A percentile compares a stretch with the other conserved stretches of the same genome.
These are phyloP conservation scores for Gasteruption jaculator DNA, from an alignment of 2,888 invertebrate species.

Conservation along the genomic window DNA sequence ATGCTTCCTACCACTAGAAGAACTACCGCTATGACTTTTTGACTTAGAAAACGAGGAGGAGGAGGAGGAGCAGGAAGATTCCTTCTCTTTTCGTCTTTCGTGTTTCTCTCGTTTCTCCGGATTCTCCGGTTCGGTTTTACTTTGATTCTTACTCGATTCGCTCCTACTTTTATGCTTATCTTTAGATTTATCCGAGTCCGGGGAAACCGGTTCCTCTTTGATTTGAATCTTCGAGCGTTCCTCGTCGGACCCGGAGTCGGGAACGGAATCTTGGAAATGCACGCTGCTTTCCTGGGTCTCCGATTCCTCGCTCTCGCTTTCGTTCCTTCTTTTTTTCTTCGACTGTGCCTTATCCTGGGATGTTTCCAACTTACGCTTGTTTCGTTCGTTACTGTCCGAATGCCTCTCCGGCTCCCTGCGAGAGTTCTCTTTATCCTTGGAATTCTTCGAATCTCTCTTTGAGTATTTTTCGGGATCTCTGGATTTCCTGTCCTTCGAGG, in stretches of 20 bases:
- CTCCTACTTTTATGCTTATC: neutral
- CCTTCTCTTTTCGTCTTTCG: conserved; percentile 24
- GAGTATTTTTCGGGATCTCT: neutral
- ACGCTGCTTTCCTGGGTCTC: too few species aligned
- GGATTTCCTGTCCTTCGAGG: too few species aligned
- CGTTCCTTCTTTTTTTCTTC: conserved; percentile 27
- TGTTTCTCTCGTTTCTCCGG: conserved; percentile 16
- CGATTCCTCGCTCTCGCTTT: conserved; percentile 25
- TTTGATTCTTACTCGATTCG: neutral
- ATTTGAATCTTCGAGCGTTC: neutral
- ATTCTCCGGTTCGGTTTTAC: conserved; percentile 10
- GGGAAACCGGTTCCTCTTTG: neutral
- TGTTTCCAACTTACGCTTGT: too few species aligned
- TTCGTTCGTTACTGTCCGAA: too few species aligned
- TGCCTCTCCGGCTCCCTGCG: too few species aligned
- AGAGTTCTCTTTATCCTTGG: conserved; percentile 26
- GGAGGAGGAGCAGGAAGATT: too few species aligned
- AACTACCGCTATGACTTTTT: conserved; percentile 34
- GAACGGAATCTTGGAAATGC: too few species aligned
- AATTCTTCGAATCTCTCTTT: conserved; percentile 14
- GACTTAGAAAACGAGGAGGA: too few species aligned
- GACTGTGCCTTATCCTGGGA: too few species aligned
- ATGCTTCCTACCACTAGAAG: conserved; percentile 36
- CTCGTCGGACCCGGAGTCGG: too few species aligned
- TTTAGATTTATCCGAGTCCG: neutral